phyloP scores from a whole-genome alignment of 2,797 vertebrate species.

The Champsocephalus esox region DNA sequence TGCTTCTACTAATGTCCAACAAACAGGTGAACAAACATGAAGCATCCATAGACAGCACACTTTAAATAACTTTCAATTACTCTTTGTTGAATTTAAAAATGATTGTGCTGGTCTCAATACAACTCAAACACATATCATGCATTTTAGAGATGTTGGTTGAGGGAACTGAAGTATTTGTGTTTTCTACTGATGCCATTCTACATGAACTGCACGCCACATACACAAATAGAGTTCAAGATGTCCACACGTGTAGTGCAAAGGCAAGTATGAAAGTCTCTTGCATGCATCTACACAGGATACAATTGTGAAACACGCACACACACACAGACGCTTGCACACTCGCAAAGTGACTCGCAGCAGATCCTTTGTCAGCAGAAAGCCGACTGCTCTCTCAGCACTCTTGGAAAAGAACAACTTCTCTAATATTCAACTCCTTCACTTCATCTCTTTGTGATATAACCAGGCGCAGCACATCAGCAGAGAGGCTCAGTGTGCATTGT shows the following conservation, averaged over 20 bases:
- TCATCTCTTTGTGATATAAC: conserved; percentile 47
- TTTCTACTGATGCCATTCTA: conserved; percentile 1
- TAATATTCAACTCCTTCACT: conserved; percentile 64
- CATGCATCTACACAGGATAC: conserved; percentile 14
- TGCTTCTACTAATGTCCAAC: background rate
- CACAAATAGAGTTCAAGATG: conserved; percentile 9
- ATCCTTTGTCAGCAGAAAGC: conserved; percentile 74
- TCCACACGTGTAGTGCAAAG: conserved; percentile 2
- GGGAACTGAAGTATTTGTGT: background rate
- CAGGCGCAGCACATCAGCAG: conserved; percentile 19
- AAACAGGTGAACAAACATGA: conserved; percentile 1
- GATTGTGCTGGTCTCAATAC: background rate
- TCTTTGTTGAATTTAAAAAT: conserved; percentile 10
- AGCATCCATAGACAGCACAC: background rate
- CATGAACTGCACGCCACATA: background rate
- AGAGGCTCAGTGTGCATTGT: conserved; percentile 28
- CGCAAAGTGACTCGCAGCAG: conserved; percentile 34
- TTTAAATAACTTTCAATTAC: background rate
- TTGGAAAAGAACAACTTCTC: conserved; percentile 63
- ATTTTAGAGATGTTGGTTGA: background rate
- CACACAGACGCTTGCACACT: conserved; percentile 10
- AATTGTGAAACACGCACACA: conserved; percentile 4
- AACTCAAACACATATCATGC: background rate
- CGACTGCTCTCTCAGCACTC: conserved; percentile 68
- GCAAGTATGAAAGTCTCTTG: conserved; percentile 32